A percentile compares a stretch with the other conserved stretches of the same genome.
Evolutionary conservation across 2,888 invertebrate species (phyloP).

Genomic region (Lithophane ornitopus): DNA sequence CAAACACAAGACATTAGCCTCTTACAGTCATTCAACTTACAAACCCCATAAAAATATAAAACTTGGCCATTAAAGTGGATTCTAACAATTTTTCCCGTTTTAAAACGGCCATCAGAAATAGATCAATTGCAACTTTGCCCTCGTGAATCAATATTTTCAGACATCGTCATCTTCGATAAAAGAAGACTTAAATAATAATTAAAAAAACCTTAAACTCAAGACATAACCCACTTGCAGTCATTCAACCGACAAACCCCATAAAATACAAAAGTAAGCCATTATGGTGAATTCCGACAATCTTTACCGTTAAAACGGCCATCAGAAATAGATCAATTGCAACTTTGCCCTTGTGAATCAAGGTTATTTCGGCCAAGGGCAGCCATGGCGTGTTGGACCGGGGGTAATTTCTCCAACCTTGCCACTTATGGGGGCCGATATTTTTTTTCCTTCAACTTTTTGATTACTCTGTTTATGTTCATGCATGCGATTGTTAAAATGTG

Average conservation of each 20-base stretch:
- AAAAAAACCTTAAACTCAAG: neutral
- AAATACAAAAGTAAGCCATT: slow-evolving; percentile 46
- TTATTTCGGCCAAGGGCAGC: slow-evolving; percentile 68
- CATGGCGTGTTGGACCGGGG: slow-evolving; percentile 68
- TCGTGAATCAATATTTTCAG: neutral
- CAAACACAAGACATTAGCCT: neutral
- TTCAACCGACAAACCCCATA: slow-evolving; percentile 7
- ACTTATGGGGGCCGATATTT: slow-evolving; percentile 58
- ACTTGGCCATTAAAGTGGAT: slow-evolving; percentile 37
- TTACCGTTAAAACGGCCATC: slow-evolving; percentile 53
- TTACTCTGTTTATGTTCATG: slow-evolving; percentile 49
- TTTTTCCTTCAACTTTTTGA: slow-evolving; percentile 49
- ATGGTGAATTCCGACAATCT: slow-evolving; percentile 32
- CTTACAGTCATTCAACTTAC: neutral
- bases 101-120: slow-evolving; percentile 61
- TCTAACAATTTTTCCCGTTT: slow-evolving; percentile 38
- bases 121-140: slow-evolving; percentile 58
- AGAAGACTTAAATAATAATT: neutral
- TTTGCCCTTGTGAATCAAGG: slow-evolving; percentile 52
- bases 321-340: slow-evolving; percentile 65
- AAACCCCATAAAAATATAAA: slow-evolving; percentile 30
- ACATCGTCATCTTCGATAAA: too few relatives aligned
- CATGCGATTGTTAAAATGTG: slow-evolving; percentile 55
- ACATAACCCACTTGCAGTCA: neutral
- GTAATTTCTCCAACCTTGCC: slow-evolving; percentile 68